Evolutionary conservation across 2,888 invertebrate genomes (phyloP), one percentile per base, ranked within the genome.

Genomic region (Scaptomyza polygonia): DNA sequence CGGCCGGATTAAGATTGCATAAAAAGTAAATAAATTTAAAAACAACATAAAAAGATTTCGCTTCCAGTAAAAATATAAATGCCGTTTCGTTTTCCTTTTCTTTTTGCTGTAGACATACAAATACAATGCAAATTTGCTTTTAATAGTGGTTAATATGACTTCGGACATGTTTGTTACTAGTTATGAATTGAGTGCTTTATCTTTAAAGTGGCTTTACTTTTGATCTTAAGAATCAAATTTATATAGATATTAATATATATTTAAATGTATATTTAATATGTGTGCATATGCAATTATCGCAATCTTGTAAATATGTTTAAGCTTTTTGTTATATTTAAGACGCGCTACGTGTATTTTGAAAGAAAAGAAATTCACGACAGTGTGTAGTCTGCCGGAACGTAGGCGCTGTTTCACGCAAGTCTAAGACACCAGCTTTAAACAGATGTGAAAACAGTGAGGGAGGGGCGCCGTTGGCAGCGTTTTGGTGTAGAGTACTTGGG

Each of bases 101-200:
- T 84, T 86, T 79, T 83, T 89, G 81, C 82, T 89, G 75, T 79
- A 82, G 66, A 86, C 89, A 89, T 89, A 89, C 84, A 89, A 86
- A 86, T 89, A 87, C 79, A 88, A 65, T 73, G 79, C 74, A 78
- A 85, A 79, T 80, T 86, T 89, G 87, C 72, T 87, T 84, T 77
- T 88, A 76, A 79, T 72, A 34, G 44, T 62, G 62, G 55, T 56
- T 56, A 77, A 54, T 47, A 47, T 54, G 55, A 39, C 34, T 34
- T 53, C 70, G 57, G 62, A 59, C 74, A 76, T 76, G 51, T 36
- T 68, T 40, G 27, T 9, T 43, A 29, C 14, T 36, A 36, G 36
- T 53, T 53, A 27, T 11, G 3, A 57, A 61, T 69, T 40, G 29
- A 49, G 47, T 68, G 54, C 55, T 72, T 45, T 65, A 59, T 75